Evolutionary conservation across 2,797 vertebrate species (phyloP).

Genomic region (Avahi laniger): DNA sequence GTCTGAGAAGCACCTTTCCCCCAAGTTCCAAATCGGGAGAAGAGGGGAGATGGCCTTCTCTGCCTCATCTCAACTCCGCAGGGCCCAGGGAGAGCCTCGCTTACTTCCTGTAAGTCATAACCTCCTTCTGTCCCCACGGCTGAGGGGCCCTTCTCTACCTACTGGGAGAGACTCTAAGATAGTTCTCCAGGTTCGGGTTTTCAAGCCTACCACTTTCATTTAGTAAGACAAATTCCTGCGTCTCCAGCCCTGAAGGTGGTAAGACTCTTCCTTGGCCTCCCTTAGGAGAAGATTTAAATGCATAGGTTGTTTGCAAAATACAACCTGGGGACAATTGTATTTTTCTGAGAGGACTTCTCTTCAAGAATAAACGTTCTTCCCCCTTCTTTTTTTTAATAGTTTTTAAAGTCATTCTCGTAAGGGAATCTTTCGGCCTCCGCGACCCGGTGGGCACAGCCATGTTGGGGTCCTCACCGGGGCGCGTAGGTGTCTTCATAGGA

Average conservation of each 20-base stretch:
- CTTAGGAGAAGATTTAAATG: background rate
- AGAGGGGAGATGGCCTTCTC: too few relatives aligned
- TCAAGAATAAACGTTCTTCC: background rate
- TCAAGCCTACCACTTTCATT: background rate
- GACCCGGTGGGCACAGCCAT: conserved; percentile 54
- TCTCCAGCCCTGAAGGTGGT: background rate
- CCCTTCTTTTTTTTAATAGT: background rate
- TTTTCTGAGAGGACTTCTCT: background rate
- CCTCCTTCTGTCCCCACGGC: background rate
- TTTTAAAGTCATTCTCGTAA: background rate
- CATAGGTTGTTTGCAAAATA: background rate
- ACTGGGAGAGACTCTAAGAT: background rate
- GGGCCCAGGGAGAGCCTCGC: background rate
- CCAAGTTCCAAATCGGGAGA: background rate
- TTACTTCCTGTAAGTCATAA: background rate
- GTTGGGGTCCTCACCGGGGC: conserved; percentile 72
- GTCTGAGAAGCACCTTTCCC: background rate
- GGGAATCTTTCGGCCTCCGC: background rate
- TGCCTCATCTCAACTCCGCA: background rate
- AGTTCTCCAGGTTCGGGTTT: background rate
- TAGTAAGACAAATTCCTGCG: background rate
- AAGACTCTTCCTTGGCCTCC: background rate
- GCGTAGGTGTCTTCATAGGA: conserved; percentile 95
- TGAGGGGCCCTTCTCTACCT: too few relatives aligned
- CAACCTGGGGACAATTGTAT: background rate